phyloP scores from a whole-genome alignment of 37 sponge, comb jelly and placozoan species.

The Oopsacas minuta region DNA sequence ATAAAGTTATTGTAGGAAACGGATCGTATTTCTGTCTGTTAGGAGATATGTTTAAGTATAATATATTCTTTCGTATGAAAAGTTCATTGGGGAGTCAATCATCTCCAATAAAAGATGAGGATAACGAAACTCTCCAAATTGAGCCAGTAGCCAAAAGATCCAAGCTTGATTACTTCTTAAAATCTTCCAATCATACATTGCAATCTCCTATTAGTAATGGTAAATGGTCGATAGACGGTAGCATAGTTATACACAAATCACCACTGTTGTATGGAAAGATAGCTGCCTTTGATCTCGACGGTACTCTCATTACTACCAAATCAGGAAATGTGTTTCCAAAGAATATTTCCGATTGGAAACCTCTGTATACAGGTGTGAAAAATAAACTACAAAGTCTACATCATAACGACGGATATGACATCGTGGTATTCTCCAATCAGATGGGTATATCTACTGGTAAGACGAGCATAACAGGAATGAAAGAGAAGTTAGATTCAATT shows the following conservation, averaged over 20 bases:
- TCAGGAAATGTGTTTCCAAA: conserved; percentile 67
- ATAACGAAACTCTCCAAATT: not conserved
- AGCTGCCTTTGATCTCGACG: conserved; percentile 75
- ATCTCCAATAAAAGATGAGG: not conserved
- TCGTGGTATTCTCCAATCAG: conserved; percentile 65
- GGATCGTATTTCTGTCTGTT: conserved; percentile 38
- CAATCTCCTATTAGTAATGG: not conserved
- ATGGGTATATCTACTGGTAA: conserved; percentile 31
- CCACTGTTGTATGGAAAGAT: conserved; percentile 24
- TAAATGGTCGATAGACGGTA: not conserved
- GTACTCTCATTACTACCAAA: conserved; percentile 65
- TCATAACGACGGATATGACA: conserved; percentile 26
- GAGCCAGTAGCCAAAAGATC: not conserved
- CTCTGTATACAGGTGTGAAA: conserved; percentile 24
- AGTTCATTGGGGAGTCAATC: no score
- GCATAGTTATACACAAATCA: not conserved
- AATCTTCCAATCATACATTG: not conserved
- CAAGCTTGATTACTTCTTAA: not conserved
- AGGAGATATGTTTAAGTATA: conserved; percentile 27
- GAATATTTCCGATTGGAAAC: conserved; percentile 58
- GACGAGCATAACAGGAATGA: conserved; percentile 25
- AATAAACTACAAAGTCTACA: conserved; percentile 31
- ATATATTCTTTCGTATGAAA: conserved; percentile 28
- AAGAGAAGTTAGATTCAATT: conserved; percentile 32
- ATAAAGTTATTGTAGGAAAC: conserved; percentile 27